Evolutionary conservation across 1,140 invertebrate genomes (phyloP), one percentile per base, ranked within the genome.

Genomic region (Aradophagus sp.): DNA sequence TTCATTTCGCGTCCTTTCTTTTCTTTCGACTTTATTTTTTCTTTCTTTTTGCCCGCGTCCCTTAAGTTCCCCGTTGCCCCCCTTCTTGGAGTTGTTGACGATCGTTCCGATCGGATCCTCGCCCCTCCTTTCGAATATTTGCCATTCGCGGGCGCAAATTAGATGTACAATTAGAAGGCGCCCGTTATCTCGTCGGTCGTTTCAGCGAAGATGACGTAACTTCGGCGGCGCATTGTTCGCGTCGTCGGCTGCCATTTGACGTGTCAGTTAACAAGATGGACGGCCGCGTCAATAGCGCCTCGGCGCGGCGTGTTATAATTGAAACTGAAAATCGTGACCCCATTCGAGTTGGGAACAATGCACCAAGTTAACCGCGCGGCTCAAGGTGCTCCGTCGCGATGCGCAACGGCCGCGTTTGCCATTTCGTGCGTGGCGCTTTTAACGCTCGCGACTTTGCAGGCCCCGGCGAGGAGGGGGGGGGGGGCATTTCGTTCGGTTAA

Each of bases 301-400:
- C n/a, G n/a, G n/a, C 13, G 14, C 23, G 53, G 65, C 47, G 44
- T 48, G 39, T 59, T 59, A 47, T 53, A 59, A 68, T 68, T 68
- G 53, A 59, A 68, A 68, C 52, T 44, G 47, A 65, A 59, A 68
- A 44, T 59, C 53, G 53, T 59, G 55, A 68, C 63, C 53, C 32
- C 26, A 11, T 59, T 68, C 27, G 32, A 19, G 14, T 16, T 27
- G n/a, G 35, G 50, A 65, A 67, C 53, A 67, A 58, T 56, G 39
- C 48, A 45, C 32, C 10, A 10, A 53, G 23, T 48, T 50, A 61
- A 38, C 31, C 45, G 48, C 31, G 34, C 59, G 19, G 53, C 44
- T 38, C 32, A 23, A 38, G 39, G 34, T 47, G 39, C 5, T 17
- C 20, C 8, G 15, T 42, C 45, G 19, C 29, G 3, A 12, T 44